A percentile compares a stretch with the other conserved stretches of the same genome.
Evolutionary conservation across 1,140 invertebrate species (phyloP).

Genomic region (Drosophila fuyamai): DNA sequence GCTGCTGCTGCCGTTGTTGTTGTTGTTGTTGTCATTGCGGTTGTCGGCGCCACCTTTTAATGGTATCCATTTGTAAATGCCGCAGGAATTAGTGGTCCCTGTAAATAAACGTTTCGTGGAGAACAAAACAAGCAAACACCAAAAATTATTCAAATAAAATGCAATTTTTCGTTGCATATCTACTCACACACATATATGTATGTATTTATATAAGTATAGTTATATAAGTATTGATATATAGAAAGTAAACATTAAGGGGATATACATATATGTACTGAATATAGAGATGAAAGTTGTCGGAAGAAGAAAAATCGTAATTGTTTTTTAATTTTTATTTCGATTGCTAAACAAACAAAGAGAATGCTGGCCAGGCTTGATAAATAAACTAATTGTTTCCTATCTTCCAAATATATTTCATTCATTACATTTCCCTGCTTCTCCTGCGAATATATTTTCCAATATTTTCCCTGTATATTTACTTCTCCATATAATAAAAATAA

Average conservation of each 20-base stretch:
- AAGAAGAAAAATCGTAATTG: constrained; percentile 22
- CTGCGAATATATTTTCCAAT: too few species aligned
- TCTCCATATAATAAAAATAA: too few species aligned
- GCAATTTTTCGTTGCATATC: constrained; percentile 45
- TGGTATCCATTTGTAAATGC: constrained; percentile 97
- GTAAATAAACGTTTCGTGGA: constrained; percentile 83
- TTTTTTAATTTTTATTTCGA: constrained; percentile 12
- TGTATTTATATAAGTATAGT: constrained; percentile 46
- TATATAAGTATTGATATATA: constrained; percentile 44
- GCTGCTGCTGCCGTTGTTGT: constrained; percentile 40
- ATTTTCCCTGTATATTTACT: too few species aligned
- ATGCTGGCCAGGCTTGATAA: constrained; percentile 31
- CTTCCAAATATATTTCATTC: too few species aligned
- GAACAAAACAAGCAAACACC: constrained; percentile 76
- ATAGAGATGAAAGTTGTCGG: constrained; percentile 25
- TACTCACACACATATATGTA: constrained; percentile 67
- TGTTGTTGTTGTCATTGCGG: constrained; percentile 76
- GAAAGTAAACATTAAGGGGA: constrained; percentile 62
- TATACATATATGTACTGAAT: constrained; percentile 41
- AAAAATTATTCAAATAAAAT: constrained; percentile 80
- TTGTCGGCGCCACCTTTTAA: constrained; percentile 87
- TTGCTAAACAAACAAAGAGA: constrained; percentile 21
- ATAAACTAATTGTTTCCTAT: too few species aligned
- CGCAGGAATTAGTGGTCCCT: constrained; percentile 96
- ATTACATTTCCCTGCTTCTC: too few species aligned